Conservation (phyloP, 1,140 invertebrate species). For the Drosophila bifasciata region DNA sequence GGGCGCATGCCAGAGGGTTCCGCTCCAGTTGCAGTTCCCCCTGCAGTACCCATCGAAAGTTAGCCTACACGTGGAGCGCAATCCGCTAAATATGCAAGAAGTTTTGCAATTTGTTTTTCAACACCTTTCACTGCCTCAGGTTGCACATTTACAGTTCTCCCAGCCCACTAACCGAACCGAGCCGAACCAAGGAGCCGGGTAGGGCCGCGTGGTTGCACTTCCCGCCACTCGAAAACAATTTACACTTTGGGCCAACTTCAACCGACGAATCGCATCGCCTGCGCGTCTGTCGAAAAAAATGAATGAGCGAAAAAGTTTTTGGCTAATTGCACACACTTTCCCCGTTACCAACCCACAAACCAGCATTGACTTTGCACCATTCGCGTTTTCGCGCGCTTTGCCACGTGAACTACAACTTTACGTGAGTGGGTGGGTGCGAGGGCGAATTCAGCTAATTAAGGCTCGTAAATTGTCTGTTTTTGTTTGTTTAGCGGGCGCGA, state of each 20-base stretch:
- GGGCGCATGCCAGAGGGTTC: background rate
- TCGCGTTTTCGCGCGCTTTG: conserved; percentile 28
- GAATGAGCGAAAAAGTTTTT: conserved; percentile 30
- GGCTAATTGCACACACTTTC: conserved; percentile 42
- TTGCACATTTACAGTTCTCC: conserved; percentile 60
- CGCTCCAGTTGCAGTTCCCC: background rate
- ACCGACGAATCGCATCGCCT: conserved; percentile 1
- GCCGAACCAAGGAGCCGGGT: background rate
- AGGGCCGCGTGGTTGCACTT: background rate
- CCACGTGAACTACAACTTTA: conserved; percentile 10
- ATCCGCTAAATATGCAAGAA: too few relatives aligned
- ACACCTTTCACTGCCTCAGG: conserved; percentile 35
- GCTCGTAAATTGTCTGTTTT: conserved; percentile 66
- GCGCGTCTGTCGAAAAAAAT: conserved; percentile 10
- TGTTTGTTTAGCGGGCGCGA: conserved; percentile 46
- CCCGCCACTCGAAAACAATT: conserved; percentile 61
- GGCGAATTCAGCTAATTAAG: conserved; percentile 65
- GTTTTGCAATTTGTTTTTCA: conserved; percentile 9
- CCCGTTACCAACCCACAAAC: background rate
- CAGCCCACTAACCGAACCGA: background rate
- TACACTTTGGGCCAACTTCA: conserved; percentile 49
- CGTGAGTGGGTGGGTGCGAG: conserved; percentile 8
- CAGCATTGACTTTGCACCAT: background rate
- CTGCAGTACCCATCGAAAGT: conserved; percentile 29
- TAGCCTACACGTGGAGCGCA: too few relatives aligned